These are phyloP conservation scores for Papilio polytes DNA, from an alignment of 1,140 invertebrate species.

Conservation along the genomic window DNA sequence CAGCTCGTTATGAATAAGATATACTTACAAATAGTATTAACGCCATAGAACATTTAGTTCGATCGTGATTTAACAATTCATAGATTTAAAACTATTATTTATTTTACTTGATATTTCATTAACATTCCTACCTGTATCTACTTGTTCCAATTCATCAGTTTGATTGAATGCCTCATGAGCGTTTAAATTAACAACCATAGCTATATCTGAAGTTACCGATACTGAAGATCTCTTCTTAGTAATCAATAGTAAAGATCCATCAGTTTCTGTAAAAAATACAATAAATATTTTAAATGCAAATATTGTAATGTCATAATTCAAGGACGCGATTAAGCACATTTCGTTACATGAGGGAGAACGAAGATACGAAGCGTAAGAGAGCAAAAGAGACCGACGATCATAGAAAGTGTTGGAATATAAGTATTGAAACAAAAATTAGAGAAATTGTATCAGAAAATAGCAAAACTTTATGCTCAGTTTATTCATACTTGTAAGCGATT, in stretches of 20 bases:
- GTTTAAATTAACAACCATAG: not conserved
- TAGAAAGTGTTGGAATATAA: not conserved
- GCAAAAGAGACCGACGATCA: not conserved
- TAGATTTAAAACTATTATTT: too few species aligned
- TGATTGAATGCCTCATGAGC: conserved; percentile 23
- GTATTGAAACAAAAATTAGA: not conserved
- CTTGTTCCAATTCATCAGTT: conserved; percentile 3
- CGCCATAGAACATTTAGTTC: too few species aligned
- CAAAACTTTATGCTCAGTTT: not conserved
- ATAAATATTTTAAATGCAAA: not conserved
- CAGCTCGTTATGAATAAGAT: too few species aligned
- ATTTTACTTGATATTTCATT: not conserved
- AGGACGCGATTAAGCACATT: not conserved
- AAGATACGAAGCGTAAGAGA: not conserved
- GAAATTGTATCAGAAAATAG: not conserved
- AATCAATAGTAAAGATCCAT: conserved; percentile 2
- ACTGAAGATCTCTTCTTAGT: conserved; percentile 11
- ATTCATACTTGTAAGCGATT: conserved; percentile 27
- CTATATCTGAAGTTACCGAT: not conserved
- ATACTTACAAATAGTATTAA: too few species aligned
- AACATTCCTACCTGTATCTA: not conserved
- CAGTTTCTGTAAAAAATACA: conserved; percentile 13
- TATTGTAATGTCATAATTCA: not conserved
- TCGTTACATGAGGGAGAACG: not conserved
- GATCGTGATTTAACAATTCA: too few species aligned